phyloP scores from a whole-genome alignment of 2,797 vertebrate genomes.

The Tokudaia tokunoshimensis region DNA sequence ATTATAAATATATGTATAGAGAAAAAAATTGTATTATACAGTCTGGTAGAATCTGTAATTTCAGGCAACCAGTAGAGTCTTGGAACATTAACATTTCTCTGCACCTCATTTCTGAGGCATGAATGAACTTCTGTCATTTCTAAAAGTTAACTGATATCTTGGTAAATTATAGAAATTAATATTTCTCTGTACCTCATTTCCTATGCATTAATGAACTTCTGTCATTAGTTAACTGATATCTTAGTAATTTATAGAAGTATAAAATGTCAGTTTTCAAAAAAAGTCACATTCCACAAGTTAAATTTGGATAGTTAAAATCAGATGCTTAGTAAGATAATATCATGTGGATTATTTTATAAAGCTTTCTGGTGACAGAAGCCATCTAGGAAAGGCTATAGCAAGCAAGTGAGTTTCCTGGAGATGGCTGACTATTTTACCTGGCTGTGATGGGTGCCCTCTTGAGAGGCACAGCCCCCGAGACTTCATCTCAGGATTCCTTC shows the following conservation, averaged over 20 bases:
- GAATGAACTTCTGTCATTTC: neutral
- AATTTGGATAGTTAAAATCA: neutral
- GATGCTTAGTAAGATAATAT: neutral
- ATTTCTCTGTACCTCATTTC: conserved; percentile 20
- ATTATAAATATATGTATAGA: neutral
- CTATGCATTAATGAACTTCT: neutral
- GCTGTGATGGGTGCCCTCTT: neutral
- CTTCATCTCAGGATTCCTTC: neutral
- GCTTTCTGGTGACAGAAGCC: neutral
- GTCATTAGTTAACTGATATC: neutral
- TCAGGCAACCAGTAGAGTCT: neutral
- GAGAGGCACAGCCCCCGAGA: neutral
- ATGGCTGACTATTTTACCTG: neutral
- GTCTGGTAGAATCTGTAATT: neutral
- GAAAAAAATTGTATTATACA: neutral
- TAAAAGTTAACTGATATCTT: conserved; percentile 21
- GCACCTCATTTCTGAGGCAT: neutral
- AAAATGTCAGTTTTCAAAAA: neutral
- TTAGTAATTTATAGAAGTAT: conserved; percentile 2
- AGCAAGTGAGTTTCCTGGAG: neutral
- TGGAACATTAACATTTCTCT: neutral
- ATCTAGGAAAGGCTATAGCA: neutral
- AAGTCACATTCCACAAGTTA: neutral
- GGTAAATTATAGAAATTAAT: neutral
- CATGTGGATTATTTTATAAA: neutral